These are phyloP conservation scores for Sinohyriopsis cumingii DNA, from an alignment of 2,888 invertebrate species.

Conservation along the genomic window DNA sequence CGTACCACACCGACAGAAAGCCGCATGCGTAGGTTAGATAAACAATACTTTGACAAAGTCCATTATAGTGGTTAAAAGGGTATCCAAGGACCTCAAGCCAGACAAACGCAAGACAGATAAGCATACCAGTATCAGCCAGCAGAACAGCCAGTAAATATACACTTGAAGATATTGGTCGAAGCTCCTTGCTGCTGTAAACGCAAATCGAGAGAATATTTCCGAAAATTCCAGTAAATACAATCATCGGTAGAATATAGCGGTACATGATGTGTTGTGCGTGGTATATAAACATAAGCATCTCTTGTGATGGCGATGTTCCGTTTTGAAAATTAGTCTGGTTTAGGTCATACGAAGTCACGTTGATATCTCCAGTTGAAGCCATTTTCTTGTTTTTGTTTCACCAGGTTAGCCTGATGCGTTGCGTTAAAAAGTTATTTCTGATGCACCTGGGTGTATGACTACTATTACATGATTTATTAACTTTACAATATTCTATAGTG, in stretches of 20 bases:
- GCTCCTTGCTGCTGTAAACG: conserved; percentile 37
- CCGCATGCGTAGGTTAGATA: conserved; percentile 78
- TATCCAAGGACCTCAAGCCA: conserved; percentile 47
- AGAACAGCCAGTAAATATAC: conserved; percentile 44
- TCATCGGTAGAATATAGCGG: conserved; percentile 37
- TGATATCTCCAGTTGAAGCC: too few species aligned
- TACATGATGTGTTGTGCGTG: conserved; percentile 24
- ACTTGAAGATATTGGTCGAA: conserved; percentile 46
- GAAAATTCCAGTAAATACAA: conserved; percentile 41
- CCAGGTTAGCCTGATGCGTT: too few species aligned
- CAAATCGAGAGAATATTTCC: conserved; percentile 46
- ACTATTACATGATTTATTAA: too few species aligned
- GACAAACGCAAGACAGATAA: conserved; percentile 39
- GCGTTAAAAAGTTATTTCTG: too few species aligned
- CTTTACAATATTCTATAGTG: too few species aligned
- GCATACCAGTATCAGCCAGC: conserved; percentile 42
- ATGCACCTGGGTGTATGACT: too few species aligned
- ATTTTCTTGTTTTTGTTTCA: too few species aligned
- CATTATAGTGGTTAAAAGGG: conserved; percentile 65
- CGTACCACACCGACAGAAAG: conserved; percentile 87
- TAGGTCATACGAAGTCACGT: too few species aligned
- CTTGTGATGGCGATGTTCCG: too few species aligned
- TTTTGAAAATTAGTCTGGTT: too few species aligned
- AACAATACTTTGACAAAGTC: conserved; percentile 58
- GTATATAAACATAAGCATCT: background rate